Evolutionary conservation across 1,140 invertebrate genomes (phyloP), one percentile per base, ranked within the genome.

Genomic region (Philopotamus ludificatus): DNA sequence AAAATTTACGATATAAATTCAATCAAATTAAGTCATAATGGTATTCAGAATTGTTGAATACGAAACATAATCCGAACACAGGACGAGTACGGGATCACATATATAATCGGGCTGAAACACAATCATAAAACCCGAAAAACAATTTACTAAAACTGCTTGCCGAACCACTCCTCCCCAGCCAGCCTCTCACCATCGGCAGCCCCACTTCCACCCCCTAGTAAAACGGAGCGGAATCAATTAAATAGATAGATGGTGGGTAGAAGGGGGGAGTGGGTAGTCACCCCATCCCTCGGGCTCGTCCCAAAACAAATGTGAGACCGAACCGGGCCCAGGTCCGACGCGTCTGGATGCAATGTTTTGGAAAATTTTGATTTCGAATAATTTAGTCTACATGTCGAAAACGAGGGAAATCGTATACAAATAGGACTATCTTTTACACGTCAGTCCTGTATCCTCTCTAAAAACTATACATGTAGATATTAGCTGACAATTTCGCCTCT

Each of bases 101-200:
- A 68, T 42, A 69, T 64, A 63, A 45, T 69, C 60, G 59, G 49
- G 55, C 49, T 66, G 64, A 70, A 66, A 66, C 65, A 66, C 64
- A 66, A 70, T 70, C 68, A 70, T 70, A 70, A 70, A 70, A 70
- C 68, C 68, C 68, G 60, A 70, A 70, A 70, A 70, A 70, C 68
- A 70, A 70, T 70, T 70, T 70, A 70, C 68, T 70, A 70, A 70
- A 70, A 70, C 68, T 70, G 68, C 64, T 66, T 25, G 59, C 59
- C 47, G 59, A 50, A 42, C 59, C 41, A 9, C 59, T 21, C 57
- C 15, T 39, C 18, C 59, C 42, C n/a, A n/a, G n/a, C n/a, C n/a
- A n/a, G n/a, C n/a, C n/a, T n/a, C n/a, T n/a, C n/a, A n/a, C n/a
- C n/a, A n/a, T n/a, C n/a, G n/a, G 10, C 22, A 42, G 58, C 34